phyloP scores from a whole-genome alignment of 2,113 vertebrate species.

The Aspidoscelis tigris region DNA sequence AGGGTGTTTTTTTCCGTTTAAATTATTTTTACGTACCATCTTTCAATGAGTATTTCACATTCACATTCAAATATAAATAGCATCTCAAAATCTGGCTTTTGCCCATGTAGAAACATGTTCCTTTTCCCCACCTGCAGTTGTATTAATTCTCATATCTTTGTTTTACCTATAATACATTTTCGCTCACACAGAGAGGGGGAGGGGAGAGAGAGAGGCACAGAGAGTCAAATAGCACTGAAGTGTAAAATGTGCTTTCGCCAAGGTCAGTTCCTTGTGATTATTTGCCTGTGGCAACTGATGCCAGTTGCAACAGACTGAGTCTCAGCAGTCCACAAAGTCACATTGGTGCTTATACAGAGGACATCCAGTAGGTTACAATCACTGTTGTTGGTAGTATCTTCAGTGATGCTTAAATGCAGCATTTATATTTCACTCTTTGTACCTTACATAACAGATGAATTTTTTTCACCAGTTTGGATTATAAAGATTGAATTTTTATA shows the following conservation, averaged over 20 bases:
- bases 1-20: background rate
- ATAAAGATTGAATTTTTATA: too few relatives aligned
- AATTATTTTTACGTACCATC: background rate
- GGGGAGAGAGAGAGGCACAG: conserved; percentile 12
- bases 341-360: conserved; percentile 68
- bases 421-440: conserved; percentile 49
- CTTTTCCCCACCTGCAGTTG: conserved; percentile 22
- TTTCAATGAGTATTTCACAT: background rate
- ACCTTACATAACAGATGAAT: conserved; percentile 21
- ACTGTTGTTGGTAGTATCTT: conserved; percentile 50
- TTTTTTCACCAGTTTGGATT: fast-evolving
- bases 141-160: conserved; percentile 28
- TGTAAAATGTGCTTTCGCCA: conserved; percentile 77
- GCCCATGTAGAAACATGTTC: conserved; percentile 13
- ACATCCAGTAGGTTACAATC: conserved; percentile 67
- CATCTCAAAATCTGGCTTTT: background rate
- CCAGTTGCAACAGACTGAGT: conserved; percentile 78
- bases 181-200: conserved; percentile 38
- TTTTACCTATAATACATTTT: conserved; percentile 9
- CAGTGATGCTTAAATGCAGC: conserved; percentile 57
- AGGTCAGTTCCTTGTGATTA: conserved; percentile 78
- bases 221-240: conserved; percentile 68
- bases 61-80: background rate
- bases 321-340: conserved; percentile 76
- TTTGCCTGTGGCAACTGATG: conserved; percentile 73